phyloP scores from a whole-genome alignment of 2,113 vertebrate genomes.

The Scomber colias region DNA sequence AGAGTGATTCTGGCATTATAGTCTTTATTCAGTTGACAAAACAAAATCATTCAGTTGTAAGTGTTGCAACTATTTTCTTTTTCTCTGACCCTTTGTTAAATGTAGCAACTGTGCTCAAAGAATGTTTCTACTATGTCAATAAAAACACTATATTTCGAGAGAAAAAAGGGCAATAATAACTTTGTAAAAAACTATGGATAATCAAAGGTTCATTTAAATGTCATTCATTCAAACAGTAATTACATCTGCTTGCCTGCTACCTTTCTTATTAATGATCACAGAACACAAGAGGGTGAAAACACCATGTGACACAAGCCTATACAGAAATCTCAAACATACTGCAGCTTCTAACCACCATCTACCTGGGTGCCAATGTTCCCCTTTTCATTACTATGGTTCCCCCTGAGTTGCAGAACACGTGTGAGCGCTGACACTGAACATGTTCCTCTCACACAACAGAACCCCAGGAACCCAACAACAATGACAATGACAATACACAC shows the following conservation, averaged over 20 bases:
- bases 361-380: neutral
- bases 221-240: neutral
- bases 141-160: neutral
- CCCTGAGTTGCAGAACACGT: conserved; percentile 73
- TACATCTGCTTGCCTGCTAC: neutral
- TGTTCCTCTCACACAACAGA: conserved; percentile 67
- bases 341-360: conserved; percentile 6
- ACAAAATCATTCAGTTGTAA: conserved; percentile 14
- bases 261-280: neutral
- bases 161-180: neutral
- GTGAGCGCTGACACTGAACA: conserved; percentile 65
- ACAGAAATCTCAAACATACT: neutral
- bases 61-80: conserved; percentile 20
- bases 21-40: conserved; percentile 18
- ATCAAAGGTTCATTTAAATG: conserved; percentile 3
- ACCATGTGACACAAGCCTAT: neutral
- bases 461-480: conserved; percentile 64
- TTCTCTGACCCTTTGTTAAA: neutral
- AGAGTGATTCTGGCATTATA: conserved; percentile 1
- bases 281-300: neutral
- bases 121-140: neutral
- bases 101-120: neutral
- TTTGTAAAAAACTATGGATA: neutral
- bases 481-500: conserved; percentile 58
- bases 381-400: neutral